phyloP scores from a whole-genome alignment of 1,140 invertebrate species.

The Papilio helenus region DNA sequence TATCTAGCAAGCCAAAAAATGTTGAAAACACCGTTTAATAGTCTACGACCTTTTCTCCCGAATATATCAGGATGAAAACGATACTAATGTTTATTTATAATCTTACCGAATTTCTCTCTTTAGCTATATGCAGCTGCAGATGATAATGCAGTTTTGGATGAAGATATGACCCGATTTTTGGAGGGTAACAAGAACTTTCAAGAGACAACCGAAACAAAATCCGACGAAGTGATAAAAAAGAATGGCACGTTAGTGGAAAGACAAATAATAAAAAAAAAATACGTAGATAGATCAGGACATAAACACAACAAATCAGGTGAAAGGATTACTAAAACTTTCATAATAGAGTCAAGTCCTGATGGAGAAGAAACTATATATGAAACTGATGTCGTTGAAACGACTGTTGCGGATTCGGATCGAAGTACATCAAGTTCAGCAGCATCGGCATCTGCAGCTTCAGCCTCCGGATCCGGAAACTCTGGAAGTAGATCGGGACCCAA shows the following conservation, averaged over 20 bases:
- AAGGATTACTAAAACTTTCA: constrained; percentile 54
- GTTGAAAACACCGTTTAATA: no score
- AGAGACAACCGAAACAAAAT: constrained; percentile 46
- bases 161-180: constrained; percentile 42
- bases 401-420: neutral
- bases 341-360: constrained; percentile 49
- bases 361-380: constrained; percentile 58
- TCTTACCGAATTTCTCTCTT: constrained; percentile 1
- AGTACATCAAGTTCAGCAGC: constrained; percentile 12
- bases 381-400: constrained; percentile 55
- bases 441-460: constrained; percentile 12
- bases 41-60: no score
- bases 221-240: constrained; percentile 48
- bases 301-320: constrained; percentile 44
- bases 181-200: constrained; percentile 42
- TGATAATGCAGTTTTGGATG: constrained; percentile 41
- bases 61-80: no score
- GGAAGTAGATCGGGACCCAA: neutral
- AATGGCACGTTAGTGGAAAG: constrained; percentile 52
- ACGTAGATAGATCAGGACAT: constrained; percentile 42
- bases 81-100: neutral
- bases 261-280: constrained; percentile 52
- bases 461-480: constrained; percentile 3
- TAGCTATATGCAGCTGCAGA: constrained; percentile 56
- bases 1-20: no score